phyloP scores from a whole-genome alignment of 23 tunicate genomes.

The Styela plicata region DNA sequence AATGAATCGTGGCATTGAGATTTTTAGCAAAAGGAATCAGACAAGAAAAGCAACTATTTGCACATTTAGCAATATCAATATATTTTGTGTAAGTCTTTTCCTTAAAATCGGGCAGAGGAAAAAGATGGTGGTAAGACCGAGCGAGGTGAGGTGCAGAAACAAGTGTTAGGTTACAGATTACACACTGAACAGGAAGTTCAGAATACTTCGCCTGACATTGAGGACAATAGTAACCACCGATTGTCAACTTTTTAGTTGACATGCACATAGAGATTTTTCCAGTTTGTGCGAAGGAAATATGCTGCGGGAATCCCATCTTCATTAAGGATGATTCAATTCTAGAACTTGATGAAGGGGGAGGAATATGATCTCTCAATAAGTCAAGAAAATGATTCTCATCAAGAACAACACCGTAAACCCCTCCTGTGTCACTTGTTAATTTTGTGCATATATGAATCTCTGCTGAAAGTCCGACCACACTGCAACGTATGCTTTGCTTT shows the following conservation, averaged over 20 bases:
- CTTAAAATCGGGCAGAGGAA: constrained; percentile 66
- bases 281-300: constrained; percentile 32
- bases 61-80: background rate
- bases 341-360: constrained; percentile 61
- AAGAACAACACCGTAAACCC: constrained; percentile 69
- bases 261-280: constrained; percentile 72
- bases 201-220: constrained; percentile 83
- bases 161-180: constrained; percentile 68
- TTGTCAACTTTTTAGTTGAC: constrained; percentile 57
- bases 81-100: constrained; percentile 21
- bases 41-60: constrained; percentile 54
- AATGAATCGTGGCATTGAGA: constrained; percentile 30
- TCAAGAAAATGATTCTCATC: constrained; percentile 75
- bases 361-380: constrained; percentile 58
- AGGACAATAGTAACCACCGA: constrained; percentile 93
- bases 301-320: constrained; percentile 97
- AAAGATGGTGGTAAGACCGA: constrained; percentile 90
- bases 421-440: constrained; percentile 69
- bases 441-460: constrained; percentile 84
- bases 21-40: constrained; percentile 11
- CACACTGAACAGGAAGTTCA: constrained; percentile 90
- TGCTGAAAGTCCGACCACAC: constrained; percentile 85
- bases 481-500: constrained; percentile 87
- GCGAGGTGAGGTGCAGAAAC: constrained; percentile 99
- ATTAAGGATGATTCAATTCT: constrained; percentile 81